Conservation (phyloP, 2,113 vertebrate genomes). For the Gnathonemus echidnorhynchus region DNA sequence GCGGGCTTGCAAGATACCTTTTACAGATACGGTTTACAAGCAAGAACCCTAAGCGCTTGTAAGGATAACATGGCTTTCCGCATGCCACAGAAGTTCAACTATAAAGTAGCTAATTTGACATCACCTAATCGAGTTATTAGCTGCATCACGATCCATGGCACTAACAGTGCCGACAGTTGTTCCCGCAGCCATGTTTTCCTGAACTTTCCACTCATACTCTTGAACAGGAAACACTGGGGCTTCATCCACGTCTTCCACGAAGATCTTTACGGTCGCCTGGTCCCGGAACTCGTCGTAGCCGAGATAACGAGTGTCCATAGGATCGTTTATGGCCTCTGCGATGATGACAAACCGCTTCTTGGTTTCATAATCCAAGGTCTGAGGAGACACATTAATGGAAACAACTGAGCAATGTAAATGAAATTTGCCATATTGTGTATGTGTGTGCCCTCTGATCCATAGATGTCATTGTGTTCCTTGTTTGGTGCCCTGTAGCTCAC, state of each 20-base stretch:
- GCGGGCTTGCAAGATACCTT: neutral
- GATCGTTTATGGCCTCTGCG: constrained; percentile 68
- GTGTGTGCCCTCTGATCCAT: neutral
- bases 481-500: neutral
- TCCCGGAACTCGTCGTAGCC: constrained; percentile 60
- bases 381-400: constrained; percentile 25
- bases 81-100: neutral
- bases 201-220: constrained; percentile 68
- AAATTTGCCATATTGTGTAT: neutral
- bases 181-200: constrained; percentile 60
- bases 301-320: constrained; percentile 61
- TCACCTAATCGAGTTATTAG: constrained; percentile 69
- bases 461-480: neutral
- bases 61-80: neutral
- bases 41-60: neutral
- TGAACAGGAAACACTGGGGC: constrained; percentile 70
- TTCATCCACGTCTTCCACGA: constrained; percentile 79
- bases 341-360: constrained; percentile 64
- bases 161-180: constrained; percentile 63
- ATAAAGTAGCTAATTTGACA: neutral
- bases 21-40: neutral
- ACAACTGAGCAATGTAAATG: neutral
- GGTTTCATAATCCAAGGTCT: constrained; percentile 82
- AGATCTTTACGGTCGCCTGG: constrained; percentile 70
- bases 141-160: constrained; percentile 74